phyloP scores from a whole-genome alignment of 2,113 vertebrate species.

The Psophia crepitans region DNA sequence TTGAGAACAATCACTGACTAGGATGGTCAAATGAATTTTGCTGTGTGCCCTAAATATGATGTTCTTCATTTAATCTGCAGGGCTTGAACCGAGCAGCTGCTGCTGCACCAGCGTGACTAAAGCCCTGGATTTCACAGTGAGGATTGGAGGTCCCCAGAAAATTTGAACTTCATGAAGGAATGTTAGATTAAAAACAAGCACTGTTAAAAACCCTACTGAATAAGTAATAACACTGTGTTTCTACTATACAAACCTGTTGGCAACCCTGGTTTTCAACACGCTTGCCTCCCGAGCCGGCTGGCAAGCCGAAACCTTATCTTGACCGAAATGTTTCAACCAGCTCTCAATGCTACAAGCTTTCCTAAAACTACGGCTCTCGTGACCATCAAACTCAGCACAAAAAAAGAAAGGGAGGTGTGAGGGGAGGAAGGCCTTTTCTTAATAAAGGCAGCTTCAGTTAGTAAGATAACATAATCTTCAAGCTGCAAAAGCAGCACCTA shows the following conservation, averaged over 20 bases:
- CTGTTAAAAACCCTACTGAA: neutral
- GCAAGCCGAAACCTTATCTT: neutral
- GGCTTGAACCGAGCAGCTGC: neutral
- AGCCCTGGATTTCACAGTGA: constrained; percentile 26
- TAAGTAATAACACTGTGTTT: neutral
- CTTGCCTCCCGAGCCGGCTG: neutral
- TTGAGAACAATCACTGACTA: neutral
- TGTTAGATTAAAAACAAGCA: neutral
- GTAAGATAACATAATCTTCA: constrained; percentile 88
- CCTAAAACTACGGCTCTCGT: neutral
- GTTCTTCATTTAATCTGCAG: neutral
- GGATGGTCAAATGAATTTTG: neutral
- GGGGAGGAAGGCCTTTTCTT: constrained; percentile 81
- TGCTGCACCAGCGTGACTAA: neutral
- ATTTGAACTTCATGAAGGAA: neutral
- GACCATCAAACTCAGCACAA: constrained; percentile 30
- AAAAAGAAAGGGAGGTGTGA: neutral
- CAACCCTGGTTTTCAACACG: neutral
- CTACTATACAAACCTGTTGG: neutral
- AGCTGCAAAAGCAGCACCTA: constrained; percentile 96
- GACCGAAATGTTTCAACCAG: neutral
- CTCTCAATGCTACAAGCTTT: neutral
- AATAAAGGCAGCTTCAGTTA: constrained; percentile 95
- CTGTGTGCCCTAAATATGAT: neutral
- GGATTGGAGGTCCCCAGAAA: constrained; percentile 5